Evolutionary conservation across 2,888 invertebrate genomes (phyloP), one percentile per base, ranked within the genome.

Genomic region (Brachynemurus nebulosus): DNA sequence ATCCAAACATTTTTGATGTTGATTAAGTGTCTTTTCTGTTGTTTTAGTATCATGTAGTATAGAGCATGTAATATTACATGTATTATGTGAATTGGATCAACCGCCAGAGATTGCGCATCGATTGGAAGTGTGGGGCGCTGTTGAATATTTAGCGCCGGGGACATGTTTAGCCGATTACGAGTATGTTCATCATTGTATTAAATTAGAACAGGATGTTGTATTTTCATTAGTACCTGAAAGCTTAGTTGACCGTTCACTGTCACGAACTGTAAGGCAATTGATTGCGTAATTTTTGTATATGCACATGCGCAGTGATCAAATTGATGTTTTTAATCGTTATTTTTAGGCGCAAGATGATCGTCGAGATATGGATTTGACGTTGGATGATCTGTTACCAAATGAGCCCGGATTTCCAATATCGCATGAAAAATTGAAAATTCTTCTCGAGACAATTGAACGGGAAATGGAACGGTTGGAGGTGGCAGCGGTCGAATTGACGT

Each of bases 171-270:
- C 84, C 48, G 90, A 92, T 60, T 88, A 93, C 62, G 90, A 91
- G 61, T 93, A 93, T 60, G 83, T 95, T 44, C 90, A 95, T 56
- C 82, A 84, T 55, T 93, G 95, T 61, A 82, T 93, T 46, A 92
- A 95, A 58, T 65, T 93, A 56, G 93, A 95, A 60, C 80, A 83
- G 58, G 93, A 93, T 63, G 85, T 92, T 2, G 69, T 75, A 27
- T 61, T 86, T 48, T 78, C 74, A 41, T 60, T 81, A 2, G 74
- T 76, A 48, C 72, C 77, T 33, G 82, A 83, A 52, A 69, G 70
- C 23, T 74, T 78, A 50, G 74, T 76, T 44, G 76, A 82, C 49
- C 73, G 74, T 56, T 76, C 79, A 1, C 77, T 86, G 52, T 80
- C 85, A 0, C 70, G 93, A 59, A 85, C 85, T 0, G 84, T 78